Conservation (phyloP, 2,888 invertebrate species). For the Danaus chrysippus region DNA sequence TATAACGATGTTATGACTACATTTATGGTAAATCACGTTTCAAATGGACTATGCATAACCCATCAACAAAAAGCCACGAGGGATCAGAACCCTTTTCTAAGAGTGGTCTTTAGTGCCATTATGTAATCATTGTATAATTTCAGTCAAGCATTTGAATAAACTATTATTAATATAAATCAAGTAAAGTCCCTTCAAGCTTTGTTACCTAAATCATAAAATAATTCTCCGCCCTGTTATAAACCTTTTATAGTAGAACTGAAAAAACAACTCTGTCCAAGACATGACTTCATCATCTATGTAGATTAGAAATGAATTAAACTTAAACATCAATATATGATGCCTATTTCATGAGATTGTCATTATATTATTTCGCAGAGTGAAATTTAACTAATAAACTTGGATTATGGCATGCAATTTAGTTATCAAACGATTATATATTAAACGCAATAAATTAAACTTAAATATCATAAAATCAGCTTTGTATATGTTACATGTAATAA, state of each 20-base stretch:
- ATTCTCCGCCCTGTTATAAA: background rate
- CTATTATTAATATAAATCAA: slow-evolving; percentile 4
- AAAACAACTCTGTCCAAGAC: too few relatives aligned
- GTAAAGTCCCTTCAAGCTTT: background rate
- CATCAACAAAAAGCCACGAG: slow-evolving; percentile 16
- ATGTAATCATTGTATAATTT: slow-evolving; percentile 14
- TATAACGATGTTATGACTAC: slow-evolving; percentile 9
- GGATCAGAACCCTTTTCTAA: slow-evolving; percentile 15
- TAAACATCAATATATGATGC: background rate
- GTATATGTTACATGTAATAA: too few relatives aligned
- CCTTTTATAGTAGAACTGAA: too few relatives aligned
- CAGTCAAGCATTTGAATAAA: slow-evolving; percentile 1
- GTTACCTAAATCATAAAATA: background rate
- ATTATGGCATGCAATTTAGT: slow-evolving; percentile 17
- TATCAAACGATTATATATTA: slow-evolving; percentile 5
- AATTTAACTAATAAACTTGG: slow-evolving; percentile 4
- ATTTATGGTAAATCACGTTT: slow-evolving; percentile 14
- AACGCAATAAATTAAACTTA: background rate
- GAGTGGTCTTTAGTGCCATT: slow-evolving; percentile 6
- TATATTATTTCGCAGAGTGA: background rate
- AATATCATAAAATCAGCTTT: too few relatives aligned
- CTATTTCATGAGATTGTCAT: background rate
- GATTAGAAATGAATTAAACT: background rate
- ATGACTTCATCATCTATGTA: too few relatives aligned
- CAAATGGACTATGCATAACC: slow-evolving; percentile 19